These are phyloP conservation scores for Monochamus saltuarius DNA, from an alignment of 1,140 invertebrate genomes.

Conservation along the genomic window DNA sequence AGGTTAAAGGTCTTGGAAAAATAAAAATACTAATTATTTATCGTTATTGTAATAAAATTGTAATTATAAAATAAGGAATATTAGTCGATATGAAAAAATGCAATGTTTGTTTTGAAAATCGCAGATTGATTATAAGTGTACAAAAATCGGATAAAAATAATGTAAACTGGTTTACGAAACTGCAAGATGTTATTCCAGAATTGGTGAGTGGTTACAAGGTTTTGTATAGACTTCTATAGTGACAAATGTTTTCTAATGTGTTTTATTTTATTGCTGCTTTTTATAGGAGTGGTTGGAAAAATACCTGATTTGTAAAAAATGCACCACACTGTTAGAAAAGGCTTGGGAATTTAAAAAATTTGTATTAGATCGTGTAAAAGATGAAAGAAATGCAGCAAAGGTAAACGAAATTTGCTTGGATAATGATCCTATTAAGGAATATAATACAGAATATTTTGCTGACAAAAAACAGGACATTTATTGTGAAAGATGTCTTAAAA, in stretches of 20 bases:
- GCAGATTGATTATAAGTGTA: neutral
- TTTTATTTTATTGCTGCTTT: conserved; percentile 3
- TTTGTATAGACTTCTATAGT: neutral
- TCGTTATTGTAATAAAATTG: too few species aligned
- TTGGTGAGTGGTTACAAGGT: conserved; percentile 14
- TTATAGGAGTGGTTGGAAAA: conserved; percentile 21
- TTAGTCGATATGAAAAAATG: neutral
- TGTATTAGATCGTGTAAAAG: neutral
- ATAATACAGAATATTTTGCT: neutral
- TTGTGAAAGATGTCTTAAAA: too few species aligned
- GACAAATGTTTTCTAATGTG: neutral
- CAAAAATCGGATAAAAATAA: conserved; percentile 10
- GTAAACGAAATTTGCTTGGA: neutral
- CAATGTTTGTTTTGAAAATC: neutral
- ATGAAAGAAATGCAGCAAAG: neutral
- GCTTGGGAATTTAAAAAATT: conserved; percentile 3
- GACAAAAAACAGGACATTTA: neutral
- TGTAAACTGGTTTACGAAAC: conserved; percentile 16
- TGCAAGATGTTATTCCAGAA: conserved; percentile 20
- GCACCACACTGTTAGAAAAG: conserved; percentile 19
- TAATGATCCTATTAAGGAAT: neutral
- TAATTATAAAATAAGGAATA: too few species aligned
- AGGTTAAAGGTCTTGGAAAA: too few species aligned
- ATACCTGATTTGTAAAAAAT: conserved; percentile 22
- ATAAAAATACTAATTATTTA: too few species aligned